Evolutionary conservation across 2,888 invertebrate genomes (phyloP), one percentile per base, ranked within the genome.

Genomic region (Keiferia lycopersicella): DNA sequence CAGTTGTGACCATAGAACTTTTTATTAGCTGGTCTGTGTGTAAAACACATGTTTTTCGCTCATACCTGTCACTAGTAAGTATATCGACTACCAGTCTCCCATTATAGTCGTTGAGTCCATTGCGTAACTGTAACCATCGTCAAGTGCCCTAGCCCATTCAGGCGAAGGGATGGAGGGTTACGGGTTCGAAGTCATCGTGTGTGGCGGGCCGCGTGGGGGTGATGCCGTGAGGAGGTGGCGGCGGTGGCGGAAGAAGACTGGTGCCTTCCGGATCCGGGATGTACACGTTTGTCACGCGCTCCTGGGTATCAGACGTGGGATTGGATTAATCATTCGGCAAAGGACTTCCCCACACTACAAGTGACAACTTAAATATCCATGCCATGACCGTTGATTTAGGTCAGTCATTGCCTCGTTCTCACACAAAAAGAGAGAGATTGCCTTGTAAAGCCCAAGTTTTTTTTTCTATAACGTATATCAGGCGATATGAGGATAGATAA

Each of bases 251-350:
- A 69, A 95, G 93, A 73, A 95, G 81, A 75, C 95, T 95, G 16
- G 94, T 94, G 64, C 95, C 94, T 84, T 95, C 95, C 16, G 95
- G 94, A 78, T 95, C 95, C 18, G 95, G 94, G 79, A 95, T 94
- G 80, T 93, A 93, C 12, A 92, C 88, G 73, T 92, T 92, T 18
- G 91, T 92, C 38, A 94, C 94, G 16, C 94, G 92, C 75, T 94
- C 94, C 94, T 94, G 72, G 2, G 39, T 20, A 26, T 30, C 34
- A 56, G 22, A 26, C 20, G 65, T 63, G 56, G 20, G 11, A 22
- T 57, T n/a, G 11, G 3, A 41, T 12, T 14, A 41, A 7, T 34
- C 34, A 10, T 8, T 34, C 10, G 10, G 10, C 34, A 34, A 34
- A 26, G 26, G 26, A 26, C 6, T 26, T 26, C 6, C n/a, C n/a